These are phyloP conservation scores for Folsomia manolachei DNA, from an alignment of 2,888 invertebrate species.

Conservation along the genomic window DNA sequence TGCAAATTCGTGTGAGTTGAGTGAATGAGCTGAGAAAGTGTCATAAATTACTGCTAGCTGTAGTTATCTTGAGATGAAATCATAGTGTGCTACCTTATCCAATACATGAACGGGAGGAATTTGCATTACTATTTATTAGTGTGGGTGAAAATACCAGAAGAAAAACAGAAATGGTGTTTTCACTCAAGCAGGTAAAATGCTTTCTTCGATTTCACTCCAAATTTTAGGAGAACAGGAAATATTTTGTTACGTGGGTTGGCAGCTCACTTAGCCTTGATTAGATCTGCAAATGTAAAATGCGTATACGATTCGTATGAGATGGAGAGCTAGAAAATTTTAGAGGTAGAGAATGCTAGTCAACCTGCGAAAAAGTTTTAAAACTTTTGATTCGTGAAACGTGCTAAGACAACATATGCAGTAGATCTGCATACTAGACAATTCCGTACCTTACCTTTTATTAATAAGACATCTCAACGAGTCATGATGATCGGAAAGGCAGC, in stretches of 20 bases:
- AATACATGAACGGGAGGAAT: not conserved
- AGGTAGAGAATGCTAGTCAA: too few relatives aligned
- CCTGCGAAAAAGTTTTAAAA: too few relatives aligned
- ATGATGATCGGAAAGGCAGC: not conserved
- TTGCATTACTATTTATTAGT: too few relatives aligned
- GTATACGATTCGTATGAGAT: too few relatives aligned
- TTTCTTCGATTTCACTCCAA: not conserved
- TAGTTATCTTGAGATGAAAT: constrained; percentile 1
- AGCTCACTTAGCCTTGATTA: not conserved
- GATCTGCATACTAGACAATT: too few relatives aligned
- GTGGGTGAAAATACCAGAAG: not conserved
- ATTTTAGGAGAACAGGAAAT: not conserved
- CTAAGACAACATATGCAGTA: too few relatives aligned
- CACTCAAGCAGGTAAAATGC: not conserved
- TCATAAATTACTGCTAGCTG: not conserved
- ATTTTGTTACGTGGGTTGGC: not conserved
- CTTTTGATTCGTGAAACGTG: too few relatives aligned
- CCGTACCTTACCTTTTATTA: not conserved
- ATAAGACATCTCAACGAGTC: not conserved
- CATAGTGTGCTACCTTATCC: not conserved
- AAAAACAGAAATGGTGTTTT: not conserved
- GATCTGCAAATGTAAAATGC: too few relatives aligned
- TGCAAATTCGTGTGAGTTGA: not conserved
- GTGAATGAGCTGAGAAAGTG: not conserved
- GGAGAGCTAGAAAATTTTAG: too few relatives aligned